Evolutionary conservation across 1,140 invertebrate species (phyloP).

Genomic region (Ceratitis capitata): DNA sequence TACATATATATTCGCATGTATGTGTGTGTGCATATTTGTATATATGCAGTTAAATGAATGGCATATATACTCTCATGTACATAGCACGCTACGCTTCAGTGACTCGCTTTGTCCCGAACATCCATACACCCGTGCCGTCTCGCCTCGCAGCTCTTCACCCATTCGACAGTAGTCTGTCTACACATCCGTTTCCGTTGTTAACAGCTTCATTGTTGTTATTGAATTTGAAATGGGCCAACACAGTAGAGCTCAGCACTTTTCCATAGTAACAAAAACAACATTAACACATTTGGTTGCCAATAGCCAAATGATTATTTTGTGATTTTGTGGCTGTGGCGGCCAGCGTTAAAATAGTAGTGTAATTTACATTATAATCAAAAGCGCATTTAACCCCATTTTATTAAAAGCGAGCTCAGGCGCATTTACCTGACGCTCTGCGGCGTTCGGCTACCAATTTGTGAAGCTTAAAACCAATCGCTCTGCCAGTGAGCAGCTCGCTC

Average conservation of each 20-base stretch:
- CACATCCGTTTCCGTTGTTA: conserved; percentile 64
- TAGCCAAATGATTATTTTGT: not conserved
- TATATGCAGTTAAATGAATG: too few relatives aligned
- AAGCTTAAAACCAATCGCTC: not conserved
- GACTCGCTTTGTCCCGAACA: not conserved
- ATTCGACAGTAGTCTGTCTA: conserved; percentile 59
- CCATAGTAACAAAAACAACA: too few relatives aligned
- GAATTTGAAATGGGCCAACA: conserved; percentile 4
- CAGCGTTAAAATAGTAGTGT: conserved; percentile 13
- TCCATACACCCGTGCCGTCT: not conserved
- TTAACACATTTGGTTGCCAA: too few relatives aligned
- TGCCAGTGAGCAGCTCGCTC: not conserved
- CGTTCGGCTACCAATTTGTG: not conserved
- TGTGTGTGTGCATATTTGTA: too few relatives aligned
- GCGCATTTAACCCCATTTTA: conserved; percentile 13
- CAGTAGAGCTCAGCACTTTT: not conserved
- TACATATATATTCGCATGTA: not conserved
- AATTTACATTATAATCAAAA: conserved; percentile 2
- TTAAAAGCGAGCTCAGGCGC: not conserved
- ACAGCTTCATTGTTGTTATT: conserved; percentile 63
- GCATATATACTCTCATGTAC: too few relatives aligned
- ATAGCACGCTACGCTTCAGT: not conserved
- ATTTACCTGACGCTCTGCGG: not conserved
- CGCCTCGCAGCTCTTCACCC: conserved; percentile 45
- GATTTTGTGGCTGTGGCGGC: not conserved